Percentiles rank a stretch among this genome's conserved stretches.
Conservation (phyloP, 2,888 invertebrate genomes). For the Eristalinus aeneus region DNA sequence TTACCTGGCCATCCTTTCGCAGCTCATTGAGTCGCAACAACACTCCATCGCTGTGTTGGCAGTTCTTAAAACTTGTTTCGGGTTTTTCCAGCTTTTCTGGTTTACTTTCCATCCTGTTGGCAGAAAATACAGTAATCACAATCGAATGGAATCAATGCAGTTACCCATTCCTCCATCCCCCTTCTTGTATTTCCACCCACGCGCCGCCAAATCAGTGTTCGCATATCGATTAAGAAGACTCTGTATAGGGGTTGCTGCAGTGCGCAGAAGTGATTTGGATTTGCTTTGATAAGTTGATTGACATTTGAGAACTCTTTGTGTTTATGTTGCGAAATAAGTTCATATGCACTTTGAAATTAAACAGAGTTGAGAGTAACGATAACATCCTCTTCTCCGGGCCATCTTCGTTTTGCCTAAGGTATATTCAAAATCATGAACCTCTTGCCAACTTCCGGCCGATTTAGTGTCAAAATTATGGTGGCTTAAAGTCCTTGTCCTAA, state of each 20-base stretch:
- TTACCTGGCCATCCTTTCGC: conserved; percentile 53
- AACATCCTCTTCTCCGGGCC: too few relatives aligned
- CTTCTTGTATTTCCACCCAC: background rate
- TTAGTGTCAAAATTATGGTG: too few relatives aligned
- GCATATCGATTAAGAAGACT: conserved; percentile 39
- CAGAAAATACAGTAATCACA: background rate
- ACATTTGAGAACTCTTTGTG: background rate
- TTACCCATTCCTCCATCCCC: too few relatives aligned
- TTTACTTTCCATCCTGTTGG: conserved; percentile 34
- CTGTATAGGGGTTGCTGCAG: background rate
- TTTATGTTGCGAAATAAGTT: too few relatives aligned
- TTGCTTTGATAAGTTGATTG: background rate
- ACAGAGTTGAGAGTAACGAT: too few relatives aligned
- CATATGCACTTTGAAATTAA: too few relatives aligned
- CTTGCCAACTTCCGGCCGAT: too few relatives aligned
- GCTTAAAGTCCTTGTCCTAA: too few relatives aligned
- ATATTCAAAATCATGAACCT: too few relatives aligned
- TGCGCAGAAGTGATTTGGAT: conserved; percentile 39
- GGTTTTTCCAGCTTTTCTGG: conserved; percentile 29
- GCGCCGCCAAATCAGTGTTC: conserved; percentile 9
- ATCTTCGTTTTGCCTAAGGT: too few relatives aligned
- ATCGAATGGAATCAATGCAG: conserved; percentile 24
- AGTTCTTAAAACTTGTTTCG: conserved; percentile 46
- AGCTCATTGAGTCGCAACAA: conserved; percentile 45
- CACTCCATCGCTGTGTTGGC: conserved; percentile 57